Percentiles rank a stretch among this genome's conserved stretches.
Evolutionary conservation across 2,797 vertebrate species (phyloP).

Genomic region (Clarias laeviceps): DNA sequence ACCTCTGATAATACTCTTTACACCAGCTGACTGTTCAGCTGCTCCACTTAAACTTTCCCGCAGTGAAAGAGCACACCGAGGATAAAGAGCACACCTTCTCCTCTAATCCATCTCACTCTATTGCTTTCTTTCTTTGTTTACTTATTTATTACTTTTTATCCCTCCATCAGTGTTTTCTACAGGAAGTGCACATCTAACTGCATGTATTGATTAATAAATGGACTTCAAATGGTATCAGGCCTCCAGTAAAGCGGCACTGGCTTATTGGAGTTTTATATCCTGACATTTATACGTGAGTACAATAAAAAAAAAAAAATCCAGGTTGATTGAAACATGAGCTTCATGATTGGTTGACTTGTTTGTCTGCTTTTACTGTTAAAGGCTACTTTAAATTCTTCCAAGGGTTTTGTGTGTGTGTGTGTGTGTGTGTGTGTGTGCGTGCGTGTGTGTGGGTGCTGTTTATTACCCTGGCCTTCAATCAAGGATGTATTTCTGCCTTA

Average conservation of each 20-base stretch:
- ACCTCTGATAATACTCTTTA: background rate
- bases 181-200: slow-evolving; percentile 8
- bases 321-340: background rate
- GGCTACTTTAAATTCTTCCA: background rate
- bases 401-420: background rate
- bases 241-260: background rate
- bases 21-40: background rate
- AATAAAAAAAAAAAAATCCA: background rate
- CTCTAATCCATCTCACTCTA: background rate
- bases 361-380: slow-evolving; percentile 5
- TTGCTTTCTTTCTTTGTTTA: background rate
- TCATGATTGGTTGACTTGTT: background rate
- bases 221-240: background rate
- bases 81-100: background rate
- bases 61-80: background rate
- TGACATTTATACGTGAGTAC: background rate
- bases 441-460: background rate
- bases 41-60: background rate
- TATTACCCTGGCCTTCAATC: no score
- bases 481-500: background rate
- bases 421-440: no score
- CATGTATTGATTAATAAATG: slow-evolving; percentile 24
- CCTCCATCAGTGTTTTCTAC: background rate
- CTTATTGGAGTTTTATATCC: background rate
- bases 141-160: background rate